Conservation (phyloP, 2,888 invertebrate genomes). For the Griposia aprilina region DNA sequence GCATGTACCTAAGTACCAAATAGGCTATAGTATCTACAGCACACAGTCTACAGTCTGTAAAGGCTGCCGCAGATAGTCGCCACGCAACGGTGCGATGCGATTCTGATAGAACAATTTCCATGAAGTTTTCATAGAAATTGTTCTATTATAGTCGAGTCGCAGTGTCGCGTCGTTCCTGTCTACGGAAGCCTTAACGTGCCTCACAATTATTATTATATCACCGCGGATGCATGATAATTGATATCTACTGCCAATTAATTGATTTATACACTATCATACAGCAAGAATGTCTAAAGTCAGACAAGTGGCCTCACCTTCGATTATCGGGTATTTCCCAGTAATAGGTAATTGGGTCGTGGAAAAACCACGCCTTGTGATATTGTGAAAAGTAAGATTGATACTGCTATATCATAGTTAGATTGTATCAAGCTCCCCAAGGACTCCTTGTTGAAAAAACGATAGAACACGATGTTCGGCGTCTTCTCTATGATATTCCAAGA, state of each 20-base stretch:
- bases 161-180: no score
- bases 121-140: no score
- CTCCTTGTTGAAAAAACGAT: not conserved
- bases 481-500: not conserved
- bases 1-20: not conserved
- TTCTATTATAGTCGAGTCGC: no score
- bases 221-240: not conserved
- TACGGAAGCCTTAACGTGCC: not conserved
- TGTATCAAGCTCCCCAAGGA: not conserved
- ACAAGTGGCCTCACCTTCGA: not conserved
- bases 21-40: no score
- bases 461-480: not conserved
- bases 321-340: slow-evolving; percentile 21
- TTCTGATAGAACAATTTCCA: no score
- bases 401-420: not conserved
- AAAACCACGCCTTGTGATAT: slow-evolving; percentile 17
- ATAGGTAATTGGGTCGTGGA: slow-evolving; percentile 36
- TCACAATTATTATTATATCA: not conserved
- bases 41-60: not conserved
- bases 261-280: not conserved
- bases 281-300: not conserved
- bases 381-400: slow-evolving; percentile 1
- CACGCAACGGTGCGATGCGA: no score
- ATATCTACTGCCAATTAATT: slow-evolving; percentile 1
- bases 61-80: not conserved